Conservation (phyloP, 2,797 vertebrate genomes). For the Pachyuromys duprasi region DNA sequence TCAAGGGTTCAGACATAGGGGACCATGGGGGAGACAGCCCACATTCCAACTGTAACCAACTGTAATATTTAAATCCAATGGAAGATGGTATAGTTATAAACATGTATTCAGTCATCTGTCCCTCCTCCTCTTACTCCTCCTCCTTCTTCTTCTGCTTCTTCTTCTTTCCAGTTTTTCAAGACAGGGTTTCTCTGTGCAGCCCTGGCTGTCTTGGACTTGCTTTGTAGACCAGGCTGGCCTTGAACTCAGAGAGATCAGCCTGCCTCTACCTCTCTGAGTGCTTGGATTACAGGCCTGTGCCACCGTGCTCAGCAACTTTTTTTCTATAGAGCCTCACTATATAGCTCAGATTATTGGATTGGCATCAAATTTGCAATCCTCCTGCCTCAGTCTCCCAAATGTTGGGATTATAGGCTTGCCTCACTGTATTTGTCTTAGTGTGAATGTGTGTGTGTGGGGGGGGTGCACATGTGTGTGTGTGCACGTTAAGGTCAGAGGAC, state of each 20-base stretch:
- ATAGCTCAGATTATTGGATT: neutral
- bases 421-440: neutral
- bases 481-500: too few relatives aligned
- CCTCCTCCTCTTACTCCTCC: too few relatives aligned
- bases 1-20: neutral
- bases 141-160: too few relatives aligned
- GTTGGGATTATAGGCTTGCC: neutral
- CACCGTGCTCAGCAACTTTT: too few relatives aligned
- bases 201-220: too few relatives aligned
- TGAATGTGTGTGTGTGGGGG: neutral
- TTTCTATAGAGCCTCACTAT: neutral
- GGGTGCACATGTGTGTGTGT: neutral
- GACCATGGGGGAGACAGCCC: neutral
- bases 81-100: neutral
- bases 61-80: constrained; percentile 63
- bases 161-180: too few relatives aligned
- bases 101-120: constrained; percentile 11
- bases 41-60: neutral
- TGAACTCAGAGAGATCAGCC: too few relatives aligned
- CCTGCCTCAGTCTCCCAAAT: neutral
- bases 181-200: too few relatives aligned
- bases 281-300: too few relatives aligned
- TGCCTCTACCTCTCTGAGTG: too few relatives aligned
- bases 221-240: too few relatives aligned
- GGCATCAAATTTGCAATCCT: neutral